Evolutionary conservation across 2,797 vertebrate genomes (phyloP).

Genomic region (Sebastes variabilis): DNA sequence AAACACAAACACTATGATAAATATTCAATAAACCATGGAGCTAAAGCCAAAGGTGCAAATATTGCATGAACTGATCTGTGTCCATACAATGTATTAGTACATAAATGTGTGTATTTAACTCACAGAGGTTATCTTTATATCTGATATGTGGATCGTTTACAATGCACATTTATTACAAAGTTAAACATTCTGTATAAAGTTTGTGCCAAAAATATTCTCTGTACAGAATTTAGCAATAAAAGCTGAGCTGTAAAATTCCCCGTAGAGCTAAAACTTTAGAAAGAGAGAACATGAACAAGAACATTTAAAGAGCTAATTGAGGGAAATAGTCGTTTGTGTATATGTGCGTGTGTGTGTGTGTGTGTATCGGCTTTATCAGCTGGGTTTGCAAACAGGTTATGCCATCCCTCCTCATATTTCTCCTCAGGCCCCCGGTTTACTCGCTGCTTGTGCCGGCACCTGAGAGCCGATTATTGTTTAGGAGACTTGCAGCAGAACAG

Average conservation of each 20-base stretch:
- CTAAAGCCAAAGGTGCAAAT: neutral
- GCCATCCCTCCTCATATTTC: slow-evolving; percentile 76
- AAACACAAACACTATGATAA: neutral
- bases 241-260: neutral
- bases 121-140: neutral
- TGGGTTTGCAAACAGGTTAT: slow-evolving; percentile 71
- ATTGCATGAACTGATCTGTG: neutral
- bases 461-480: slow-evolving; percentile 71
- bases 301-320: slow-evolving; percentile 42
- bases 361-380: slow-evolving; percentile 69
- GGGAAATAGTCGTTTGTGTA: neutral
- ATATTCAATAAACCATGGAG: neutral
- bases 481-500: slow-evolving; percentile 58
- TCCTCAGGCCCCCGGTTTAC: slow-evolving; percentile 72
- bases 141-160: neutral
- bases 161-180: neutral
- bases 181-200: neutral
- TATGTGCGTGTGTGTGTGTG: slow-evolving; percentile 3
- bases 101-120: neutral
- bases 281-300: slow-evolving; percentile 44
- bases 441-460: slow-evolving; percentile 69
- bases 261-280: slow-evolving; percentile 64
- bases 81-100: neutral
- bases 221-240: neutral
- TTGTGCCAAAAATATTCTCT: neutral